These are phyloP conservation scores for Branchipolynoe longqiensis DNA, from an alignment of 2,888 invertebrate species.

Conservation along the genomic window DNA sequence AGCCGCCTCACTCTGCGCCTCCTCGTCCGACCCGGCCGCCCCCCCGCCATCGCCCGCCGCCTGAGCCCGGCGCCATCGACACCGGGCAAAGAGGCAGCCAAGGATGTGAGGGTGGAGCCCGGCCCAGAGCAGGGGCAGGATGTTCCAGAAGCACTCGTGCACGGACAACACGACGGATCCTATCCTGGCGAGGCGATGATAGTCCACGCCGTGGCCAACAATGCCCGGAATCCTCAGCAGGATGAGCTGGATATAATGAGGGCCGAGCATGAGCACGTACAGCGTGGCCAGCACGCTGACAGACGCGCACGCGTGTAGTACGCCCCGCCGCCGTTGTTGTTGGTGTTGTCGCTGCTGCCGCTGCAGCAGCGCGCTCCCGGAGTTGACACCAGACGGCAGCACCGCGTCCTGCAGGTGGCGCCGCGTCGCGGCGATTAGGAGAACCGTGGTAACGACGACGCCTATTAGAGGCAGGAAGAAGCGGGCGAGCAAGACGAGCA, in stretches of 20 bases:
- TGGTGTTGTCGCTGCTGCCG: too few species aligned
- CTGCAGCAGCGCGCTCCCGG: too few species aligned
- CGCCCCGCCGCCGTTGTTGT: background rate
- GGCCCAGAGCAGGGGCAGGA: slow-evolving; percentile 17
- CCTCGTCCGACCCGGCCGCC: too few species aligned
- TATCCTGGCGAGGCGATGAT: background rate
- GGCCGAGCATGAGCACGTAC: slow-evolving; percentile 17
- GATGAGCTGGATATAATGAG: slow-evolving; percentile 12
- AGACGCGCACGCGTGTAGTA: slow-evolving; percentile 25
- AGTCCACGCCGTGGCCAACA: background rate
- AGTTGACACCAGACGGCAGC: background rate
- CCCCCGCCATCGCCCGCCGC: too few species aligned
- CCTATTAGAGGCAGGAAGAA: slow-evolving; percentile 29
- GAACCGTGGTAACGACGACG: background rate
- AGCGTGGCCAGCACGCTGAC: background rate
- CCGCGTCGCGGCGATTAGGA: background rate
- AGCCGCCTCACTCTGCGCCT: too few species aligned
- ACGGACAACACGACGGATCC: background rate
- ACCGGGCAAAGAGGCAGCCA: too few species aligned
- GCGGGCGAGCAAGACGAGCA: slow-evolving; percentile 10
- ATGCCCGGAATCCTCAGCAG: slow-evolving; percentile 14
- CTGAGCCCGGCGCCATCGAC: too few species aligned
- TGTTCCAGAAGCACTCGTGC: slow-evolving; percentile 28
- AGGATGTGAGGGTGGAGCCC: background rate
- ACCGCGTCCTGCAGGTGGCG: background rate